phyloP scores from a whole-genome alignment of 2,113 vertebrate genomes.

The Azemiops feae region DNA sequence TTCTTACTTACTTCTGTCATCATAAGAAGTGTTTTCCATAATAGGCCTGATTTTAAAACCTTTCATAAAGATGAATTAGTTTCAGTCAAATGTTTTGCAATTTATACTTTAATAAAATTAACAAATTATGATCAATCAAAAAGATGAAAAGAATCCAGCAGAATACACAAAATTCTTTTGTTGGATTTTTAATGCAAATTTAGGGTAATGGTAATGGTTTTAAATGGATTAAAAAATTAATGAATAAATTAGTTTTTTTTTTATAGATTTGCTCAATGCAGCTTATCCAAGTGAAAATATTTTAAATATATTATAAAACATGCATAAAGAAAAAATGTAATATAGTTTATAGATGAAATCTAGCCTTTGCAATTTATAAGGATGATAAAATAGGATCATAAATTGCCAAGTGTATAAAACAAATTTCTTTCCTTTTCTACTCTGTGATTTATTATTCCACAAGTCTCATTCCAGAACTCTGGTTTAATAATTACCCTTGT shows the following conservation, averaged over 20 bases:
- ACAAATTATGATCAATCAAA: not conserved
- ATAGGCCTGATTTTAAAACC: not conserved
- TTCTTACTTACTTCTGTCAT: not conserved
- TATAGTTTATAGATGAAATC: not conserved
- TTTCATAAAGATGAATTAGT: not conserved
- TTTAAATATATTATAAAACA: not conserved
- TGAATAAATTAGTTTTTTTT: not conserved
- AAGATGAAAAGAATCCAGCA: not conserved
- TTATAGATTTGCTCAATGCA: not conserved
- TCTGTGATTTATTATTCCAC: not conserved
- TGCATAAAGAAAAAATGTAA: not conserved
- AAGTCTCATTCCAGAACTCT: not conserved
- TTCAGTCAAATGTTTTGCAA: not conserved
- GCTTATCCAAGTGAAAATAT: not conserved
- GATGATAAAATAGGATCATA: not conserved
- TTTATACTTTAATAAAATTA: not conserved
- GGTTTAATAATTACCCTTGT: not conserved
- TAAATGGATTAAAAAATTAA: not conserved
- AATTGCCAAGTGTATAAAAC: not conserved
- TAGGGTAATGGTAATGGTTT: not conserved
- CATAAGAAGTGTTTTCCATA: not conserved
- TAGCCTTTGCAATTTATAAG: not conserved
- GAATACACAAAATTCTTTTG: not conserved
- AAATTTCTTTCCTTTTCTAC: not conserved
- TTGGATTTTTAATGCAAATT: not conserved